Conservation (phyloP, 2,888 invertebrate genomes). For the Disparrhopalites patrizii region DNA sequence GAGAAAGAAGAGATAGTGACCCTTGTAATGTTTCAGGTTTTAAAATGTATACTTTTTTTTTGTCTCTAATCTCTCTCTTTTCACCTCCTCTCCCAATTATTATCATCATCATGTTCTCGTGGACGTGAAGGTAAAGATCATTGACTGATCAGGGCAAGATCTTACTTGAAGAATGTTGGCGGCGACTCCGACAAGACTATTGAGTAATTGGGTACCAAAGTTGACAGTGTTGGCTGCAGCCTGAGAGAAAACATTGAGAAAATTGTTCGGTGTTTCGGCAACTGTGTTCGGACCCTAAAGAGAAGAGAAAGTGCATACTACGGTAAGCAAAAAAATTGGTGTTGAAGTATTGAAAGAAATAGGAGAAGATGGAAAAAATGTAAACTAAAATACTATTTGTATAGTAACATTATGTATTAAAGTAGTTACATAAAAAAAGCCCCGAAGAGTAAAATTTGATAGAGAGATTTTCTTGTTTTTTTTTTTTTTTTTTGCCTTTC, state of each 20-base stretch:
- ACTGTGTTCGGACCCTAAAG: conserved; percentile 46
- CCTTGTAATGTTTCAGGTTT: not conserved
- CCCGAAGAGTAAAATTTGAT: too few relatives aligned
- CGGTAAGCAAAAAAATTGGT: conserved; percentile 26
- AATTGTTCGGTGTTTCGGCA: conserved; percentile 48
- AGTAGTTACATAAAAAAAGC: too few relatives aligned
- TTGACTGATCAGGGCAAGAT: conserved; percentile 4
- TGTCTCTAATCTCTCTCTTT: too few relatives aligned
- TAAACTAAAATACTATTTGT: too few relatives aligned
- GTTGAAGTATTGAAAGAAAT: conserved; percentile 2
- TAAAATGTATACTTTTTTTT: not conserved
- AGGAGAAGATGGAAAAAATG: too few relatives aligned
- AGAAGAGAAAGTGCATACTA: conserved; percentile 30
- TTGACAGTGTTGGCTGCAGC: conserved; percentile 49
- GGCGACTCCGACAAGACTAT: conserved; percentile 48
- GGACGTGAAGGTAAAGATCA: conserved; percentile 4
- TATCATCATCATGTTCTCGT: too few relatives aligned
- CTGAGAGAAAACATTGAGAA: conserved; percentile 49
- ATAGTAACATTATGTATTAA: too few relatives aligned
- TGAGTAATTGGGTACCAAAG: conserved; percentile 49
- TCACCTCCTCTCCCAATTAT: too few relatives aligned
- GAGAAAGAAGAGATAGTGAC: not conserved
- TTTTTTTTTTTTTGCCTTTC: too few relatives aligned
- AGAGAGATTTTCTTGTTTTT: too few relatives aligned
- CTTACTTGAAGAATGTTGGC: conserved; percentile 49